phyloP scores from a whole-genome alignment of 2,888 invertebrate genomes.

The Tenthredo distinguenda region DNA sequence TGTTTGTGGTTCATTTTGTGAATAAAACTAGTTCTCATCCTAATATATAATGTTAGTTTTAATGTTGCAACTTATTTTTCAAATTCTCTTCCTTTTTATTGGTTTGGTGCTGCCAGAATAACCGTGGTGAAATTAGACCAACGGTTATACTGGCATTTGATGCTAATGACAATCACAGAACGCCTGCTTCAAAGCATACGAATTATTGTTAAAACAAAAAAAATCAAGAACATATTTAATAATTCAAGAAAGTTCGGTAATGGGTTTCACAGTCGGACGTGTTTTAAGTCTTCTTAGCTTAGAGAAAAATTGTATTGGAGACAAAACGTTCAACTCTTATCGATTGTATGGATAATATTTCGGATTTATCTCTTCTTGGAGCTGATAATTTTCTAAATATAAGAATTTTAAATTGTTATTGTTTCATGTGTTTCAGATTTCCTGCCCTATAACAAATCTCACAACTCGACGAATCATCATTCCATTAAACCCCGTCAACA shows the following conservation, averaged over 20 bases:
- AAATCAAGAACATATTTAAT: neutral
- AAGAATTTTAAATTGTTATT: neutral
- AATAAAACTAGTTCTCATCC: neutral
- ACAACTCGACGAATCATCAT: conserved; percentile 76
- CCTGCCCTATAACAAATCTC: conserved; percentile 71
- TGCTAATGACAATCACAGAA: neutral
- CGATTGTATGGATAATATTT: neutral
- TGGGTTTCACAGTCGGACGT: neutral
- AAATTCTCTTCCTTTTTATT: neutral
- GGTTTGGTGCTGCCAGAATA: neutral
- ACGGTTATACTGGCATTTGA: neutral
- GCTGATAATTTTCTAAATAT: neutral
- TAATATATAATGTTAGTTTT: neutral
- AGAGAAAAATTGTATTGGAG: neutral
- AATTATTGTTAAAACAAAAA: neutral
- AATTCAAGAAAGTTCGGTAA: neutral
- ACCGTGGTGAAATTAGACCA: neutral
- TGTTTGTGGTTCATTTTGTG: neutral
- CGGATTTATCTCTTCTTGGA: neutral
- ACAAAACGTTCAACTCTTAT: neutral
- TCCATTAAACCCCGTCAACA: conserved; percentile 74
- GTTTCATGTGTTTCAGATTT: conserved; percentile 69
- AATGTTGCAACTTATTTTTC: neutral
- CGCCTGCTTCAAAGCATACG: neutral
- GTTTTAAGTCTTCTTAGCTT: neutral